Conservation (phyloP, 1,140 invertebrate genomes). For the Drosophila pruinosa region DNA sequence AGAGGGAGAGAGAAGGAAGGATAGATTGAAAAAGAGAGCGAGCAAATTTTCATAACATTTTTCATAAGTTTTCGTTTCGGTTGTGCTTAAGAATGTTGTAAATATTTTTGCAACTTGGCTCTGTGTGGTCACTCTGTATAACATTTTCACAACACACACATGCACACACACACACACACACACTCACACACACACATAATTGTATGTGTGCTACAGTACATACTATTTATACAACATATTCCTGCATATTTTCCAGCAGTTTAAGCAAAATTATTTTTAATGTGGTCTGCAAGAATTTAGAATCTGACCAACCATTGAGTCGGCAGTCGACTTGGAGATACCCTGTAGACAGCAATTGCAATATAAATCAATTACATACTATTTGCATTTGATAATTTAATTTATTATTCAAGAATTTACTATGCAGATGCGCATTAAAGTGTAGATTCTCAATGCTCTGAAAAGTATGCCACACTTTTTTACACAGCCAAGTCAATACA, state of each 20-base stretch:
- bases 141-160: constrained; percentile 1
- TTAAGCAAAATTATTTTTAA: constrained; percentile 77
- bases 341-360: background rate
- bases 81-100: constrained; percentile 49
- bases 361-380: no score
- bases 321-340: background rate
- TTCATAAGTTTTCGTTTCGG: constrained; percentile 51
- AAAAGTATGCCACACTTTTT: no score
- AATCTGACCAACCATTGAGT: background rate
- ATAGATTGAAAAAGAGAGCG: background rate
- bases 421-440: no score
- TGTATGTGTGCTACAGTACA: background rate
- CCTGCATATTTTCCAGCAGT: constrained; percentile 64
- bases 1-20: background rate
- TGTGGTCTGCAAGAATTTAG: constrained; percentile 55
- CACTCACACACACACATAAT: background rate
- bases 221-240: constrained; percentile 8
- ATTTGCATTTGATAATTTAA: no score
- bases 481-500: no score
- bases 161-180: constrained; percentile 2
- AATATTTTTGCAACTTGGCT: constrained; percentile 43
- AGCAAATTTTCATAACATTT: constrained; percentile 46
- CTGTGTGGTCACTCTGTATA: constrained; percentile 40
- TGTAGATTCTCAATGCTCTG: no score
- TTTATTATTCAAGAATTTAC: no score